Percentiles rank a stretch among this genome's conserved stretches.
Conservation (phyloP, 53 echinoderm and acorn worm species). For the Stichopus horrens region DNA sequence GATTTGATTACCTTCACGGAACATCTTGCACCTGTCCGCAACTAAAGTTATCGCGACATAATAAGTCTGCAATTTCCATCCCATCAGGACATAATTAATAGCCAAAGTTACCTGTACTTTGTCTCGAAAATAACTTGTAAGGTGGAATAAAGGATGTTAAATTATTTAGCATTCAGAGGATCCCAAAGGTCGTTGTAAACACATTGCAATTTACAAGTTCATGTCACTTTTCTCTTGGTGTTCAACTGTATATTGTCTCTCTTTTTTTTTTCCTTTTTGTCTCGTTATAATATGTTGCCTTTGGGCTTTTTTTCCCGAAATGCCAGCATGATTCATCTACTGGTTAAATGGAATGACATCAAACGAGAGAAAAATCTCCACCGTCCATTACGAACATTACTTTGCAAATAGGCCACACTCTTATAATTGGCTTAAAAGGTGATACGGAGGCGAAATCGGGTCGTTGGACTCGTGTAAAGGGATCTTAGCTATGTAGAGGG, state of each 20-base stretch:
- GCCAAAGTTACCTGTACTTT: slow-evolving; percentile 3
- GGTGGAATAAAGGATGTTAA: too few relatives aligned
- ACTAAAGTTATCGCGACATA: slow-evolving; percentile 13
- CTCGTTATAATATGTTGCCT: neutral
- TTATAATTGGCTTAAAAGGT: neutral
- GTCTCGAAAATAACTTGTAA: neutral
- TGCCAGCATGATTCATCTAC: neutral
- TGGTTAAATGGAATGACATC: neutral
- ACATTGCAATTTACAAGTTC: neutral
- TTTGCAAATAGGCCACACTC: neutral
- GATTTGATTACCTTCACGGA: neutral
- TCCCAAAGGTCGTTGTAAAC: too few relatives aligned
- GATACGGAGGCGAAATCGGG: neutral
- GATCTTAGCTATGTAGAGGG: too few relatives aligned
- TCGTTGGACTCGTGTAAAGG: neutral
- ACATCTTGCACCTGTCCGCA: neutral
- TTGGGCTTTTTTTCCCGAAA: neutral
- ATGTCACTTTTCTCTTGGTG: neutral
- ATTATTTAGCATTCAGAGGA: too few relatives aligned
- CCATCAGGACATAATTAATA: slow-evolving; percentile 10
- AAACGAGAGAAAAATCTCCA: neutral
- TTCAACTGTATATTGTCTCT: neutral
- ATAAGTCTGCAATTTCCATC: neutral
- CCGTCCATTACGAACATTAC: neutral
- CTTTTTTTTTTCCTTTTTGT: neutral